Evolutionary conservation across 2,888 invertebrate genomes (phyloP), one percentile per base, ranked within the genome.

Genomic region (Scaptomyza flava): DNA sequence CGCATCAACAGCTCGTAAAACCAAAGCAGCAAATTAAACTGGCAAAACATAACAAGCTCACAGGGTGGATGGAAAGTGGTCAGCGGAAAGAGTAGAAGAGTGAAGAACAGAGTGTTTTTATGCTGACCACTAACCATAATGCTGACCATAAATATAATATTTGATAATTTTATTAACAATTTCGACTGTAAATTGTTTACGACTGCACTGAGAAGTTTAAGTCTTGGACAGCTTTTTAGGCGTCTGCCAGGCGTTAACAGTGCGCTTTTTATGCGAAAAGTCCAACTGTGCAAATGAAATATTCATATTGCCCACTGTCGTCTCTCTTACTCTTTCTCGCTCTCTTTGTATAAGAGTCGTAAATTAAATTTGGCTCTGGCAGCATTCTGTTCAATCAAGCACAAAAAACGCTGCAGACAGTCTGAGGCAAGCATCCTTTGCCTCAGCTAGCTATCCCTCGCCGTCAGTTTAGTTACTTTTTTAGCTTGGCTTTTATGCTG

Each of bases 101-200:
- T 8, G 17, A 1, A 33, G 30, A n/a, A 6, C 12, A 30, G 46
- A 34, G 14, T 1, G 17, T 14, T 42, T 42, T 27, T 42, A 45
- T 43, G 42, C 36, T 70, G 75, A 76, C 76, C 64, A 51, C 67
- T 59, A 66, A 46, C 71, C 86, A 74, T 87, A 76, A 65, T 67
- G 60, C 69, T 74, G 82, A 85, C 74, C 82, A 80, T 88, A 88
- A 83, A 88, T 85, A 83, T 86, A 86, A 87, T 83, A 88, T 88
- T 85, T 88, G 89, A 88, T 85, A 86, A 85, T 85, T 87, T 88
- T 88, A 85, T 85, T 85, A 85, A 88, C 84, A 87, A 87, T 88
- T 88, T 88, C 61, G 68, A 71, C 72, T 88, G 84, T 78, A 88
- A 84, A 86, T 81, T 83, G 87, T 88, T 83, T 83, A 83, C 82